phyloP scores from a whole-genome alignment of 1,140 invertebrate species.

The Cyclargus thomasi region DNA sequence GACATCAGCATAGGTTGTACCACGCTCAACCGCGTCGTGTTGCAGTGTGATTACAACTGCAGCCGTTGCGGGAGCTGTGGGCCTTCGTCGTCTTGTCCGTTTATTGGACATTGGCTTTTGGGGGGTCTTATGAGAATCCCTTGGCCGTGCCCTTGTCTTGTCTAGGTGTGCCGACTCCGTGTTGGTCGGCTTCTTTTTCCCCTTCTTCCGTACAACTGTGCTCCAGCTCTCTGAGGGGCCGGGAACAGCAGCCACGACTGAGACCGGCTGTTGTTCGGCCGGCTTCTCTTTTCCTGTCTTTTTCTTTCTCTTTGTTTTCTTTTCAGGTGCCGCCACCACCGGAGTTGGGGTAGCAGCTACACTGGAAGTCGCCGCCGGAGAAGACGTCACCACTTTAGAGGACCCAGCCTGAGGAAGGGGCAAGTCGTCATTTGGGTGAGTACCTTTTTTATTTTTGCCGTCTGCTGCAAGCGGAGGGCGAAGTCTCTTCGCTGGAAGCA shows the following conservation, averaged over 20 bases:
- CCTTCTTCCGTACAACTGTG: not conserved
- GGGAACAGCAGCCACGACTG: not conserved
- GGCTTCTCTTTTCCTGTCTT: not conserved
- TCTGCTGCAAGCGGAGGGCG: constrained; percentile 17
- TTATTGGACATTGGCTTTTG: too few relatives aligned
- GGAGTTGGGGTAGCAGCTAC: too few relatives aligned
- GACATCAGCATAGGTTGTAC: constrained; percentile 6
- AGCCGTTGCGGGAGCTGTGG: too few relatives aligned
- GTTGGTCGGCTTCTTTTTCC: not conserved
- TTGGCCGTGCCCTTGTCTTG: too few relatives aligned
- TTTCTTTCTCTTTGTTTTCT: not conserved
- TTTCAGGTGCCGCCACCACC: not conserved
- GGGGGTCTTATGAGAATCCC: too few relatives aligned
- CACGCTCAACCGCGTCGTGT: constrained; percentile 18
- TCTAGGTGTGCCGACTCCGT: not conserved
- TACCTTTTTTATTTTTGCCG: not conserved
- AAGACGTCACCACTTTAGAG: too few relatives aligned
- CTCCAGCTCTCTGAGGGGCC: not conserved
- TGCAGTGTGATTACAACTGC: constrained; percentile 27
- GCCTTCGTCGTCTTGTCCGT: too few relatives aligned
- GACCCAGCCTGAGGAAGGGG: too few relatives aligned
- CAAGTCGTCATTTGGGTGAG: too few relatives aligned
- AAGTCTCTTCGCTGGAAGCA: not conserved
- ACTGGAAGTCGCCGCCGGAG: too few relatives aligned
- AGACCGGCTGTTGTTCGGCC: not conserved